Evolutionary conservation across 2,113 vertebrate genomes (phyloP), one percentile per base, ranked within the genome.

Genomic region (Furnarius figulus): DNA sequence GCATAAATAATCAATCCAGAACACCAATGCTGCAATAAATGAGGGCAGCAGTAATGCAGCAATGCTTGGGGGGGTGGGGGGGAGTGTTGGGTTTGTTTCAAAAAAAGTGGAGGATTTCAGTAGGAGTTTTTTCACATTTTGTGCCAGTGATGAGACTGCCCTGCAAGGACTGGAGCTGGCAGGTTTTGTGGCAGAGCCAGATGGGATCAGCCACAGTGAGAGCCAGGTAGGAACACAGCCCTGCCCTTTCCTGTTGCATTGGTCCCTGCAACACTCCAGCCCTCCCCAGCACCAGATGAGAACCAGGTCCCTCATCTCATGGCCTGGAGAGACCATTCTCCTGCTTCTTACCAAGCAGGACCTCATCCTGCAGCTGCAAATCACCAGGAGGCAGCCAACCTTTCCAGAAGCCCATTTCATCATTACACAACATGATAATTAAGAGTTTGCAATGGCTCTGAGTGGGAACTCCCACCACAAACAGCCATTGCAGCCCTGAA

Each of bases 201-300:
- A 11, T 13, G 55, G 81, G 50, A 58, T 40, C 28, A 2, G 71
- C 21, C 37, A 9, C 1, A 5, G 31, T 1, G 1, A 56, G 47
- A 85, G 55, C 35, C 80, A 49, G 47, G 72, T 52, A 67, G 42
- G 71, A 71, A 7, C 79, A 49, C 63, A 68, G 72, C 68, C 68
- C 85, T 66, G 77, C 77, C 85, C 85, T 23, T 83, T 55, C 84
- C 76, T 76, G 76, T 5, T 37, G 47, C 77, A 24, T 73, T 37
- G 74, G 24, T 58, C 46, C 28, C 46, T 23, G 50, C 31, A 49
- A 40, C 7, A 0, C n/a, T 31, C 50, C 59, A 1, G 1, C 33
- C 44, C 46, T 30, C 24, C 6, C 2, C 63, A 74, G 33, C 4
- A 3, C 17, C 14, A 3, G 0, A 0, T 0, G 22, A 31, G 42